Evolutionary conservation across 64 coral and sea anemone genomes (phyloP), one percentile per base, ranked within the genome.

Genomic region (Astreopora myriophthalma): DNA sequence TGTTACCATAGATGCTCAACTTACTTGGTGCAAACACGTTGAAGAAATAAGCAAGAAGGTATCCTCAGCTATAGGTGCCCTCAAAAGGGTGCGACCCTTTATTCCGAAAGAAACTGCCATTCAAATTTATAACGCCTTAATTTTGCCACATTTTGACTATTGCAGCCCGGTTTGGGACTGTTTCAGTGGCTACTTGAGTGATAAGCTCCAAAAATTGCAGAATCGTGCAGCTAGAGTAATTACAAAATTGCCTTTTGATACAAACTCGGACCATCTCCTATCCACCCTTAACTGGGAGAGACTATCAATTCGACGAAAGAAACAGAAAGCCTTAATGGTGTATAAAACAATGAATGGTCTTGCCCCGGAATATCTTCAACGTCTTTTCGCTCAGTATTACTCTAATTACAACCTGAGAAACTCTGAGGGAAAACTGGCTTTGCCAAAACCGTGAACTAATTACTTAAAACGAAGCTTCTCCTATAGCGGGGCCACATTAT

Each of bases 131-230:
- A 85, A 85, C 24, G 81, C 81, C 48, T 34, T 85, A 7, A 85
- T 85, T 34, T 3, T 66, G 24, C 29, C 81, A 63, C 0, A 85
- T 51, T 85, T 87, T 46, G 84, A 87, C 51, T 87, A 87, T 33
- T 87, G 65, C 57, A 70, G 84, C 68, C 30, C 68, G 14, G 84
- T 87, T 11, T 87, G 84, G 84, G 63, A 87, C 38, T 63, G 68
- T 27, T 23, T 87, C 5, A 87, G 65, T 48, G 30, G 39, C 26
- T 30, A 71, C 16, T 35, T 87, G 34, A 87, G 46, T 55, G 85
- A 87, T 55, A 71, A 73, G 51, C 51, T 87, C 68, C 85, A 87
- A 87, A 87, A 87, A 87, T 48, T 87, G 37, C 67, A 87, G 70
- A 87, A 87, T 87, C 64, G 44, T 48, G 85, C 85, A 37, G 85